Conservation (phyloP, 1,140 invertebrate genomes). For the Drosophila kanapiae region DNA sequence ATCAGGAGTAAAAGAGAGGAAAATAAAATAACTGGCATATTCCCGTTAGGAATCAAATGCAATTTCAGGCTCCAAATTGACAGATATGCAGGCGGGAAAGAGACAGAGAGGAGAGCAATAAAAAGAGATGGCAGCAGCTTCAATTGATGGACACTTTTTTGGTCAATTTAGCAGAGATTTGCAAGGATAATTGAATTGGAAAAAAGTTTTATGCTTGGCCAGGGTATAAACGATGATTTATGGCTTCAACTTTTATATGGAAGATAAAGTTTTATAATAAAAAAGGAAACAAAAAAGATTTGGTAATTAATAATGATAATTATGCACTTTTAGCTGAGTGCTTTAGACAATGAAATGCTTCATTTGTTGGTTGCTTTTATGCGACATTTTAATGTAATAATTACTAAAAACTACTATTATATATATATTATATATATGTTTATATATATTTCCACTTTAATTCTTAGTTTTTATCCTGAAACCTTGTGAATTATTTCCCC, state of each 20-base stretch:
- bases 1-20: conserved; percentile 5
- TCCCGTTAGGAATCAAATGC: conserved; percentile 52
- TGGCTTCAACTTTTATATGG: conserved; percentile 15
- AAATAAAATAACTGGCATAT: conserved; percentile 53
- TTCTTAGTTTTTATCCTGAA: too few relatives aligned
- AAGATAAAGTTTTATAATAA: neutral
- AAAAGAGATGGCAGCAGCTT: conserved; percentile 8
- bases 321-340: neutral
- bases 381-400: neutral
- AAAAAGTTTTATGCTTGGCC: conserved; percentile 24
- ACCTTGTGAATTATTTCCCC: neutral
- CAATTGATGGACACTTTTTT: conserved; percentile 54
- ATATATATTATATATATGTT: too few relatives aligned
- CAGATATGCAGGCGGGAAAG: conserved; percentile 43
- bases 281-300: too few relatives aligned
- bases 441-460: neutral
- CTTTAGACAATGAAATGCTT: neutral
- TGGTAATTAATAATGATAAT: neutral
- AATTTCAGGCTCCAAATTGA: conserved; percentile 59
- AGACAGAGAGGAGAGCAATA: conserved; percentile 9
- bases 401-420: neutral
- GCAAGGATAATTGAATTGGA: conserved; percentile 50
- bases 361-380: neutral
- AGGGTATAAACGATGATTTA: conserved; percentile 36
- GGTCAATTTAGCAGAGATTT: conserved; percentile 50